Conservation (phyloP, 2,797 vertebrate genomes). For the Mormyrops boulengeri region DNA sequence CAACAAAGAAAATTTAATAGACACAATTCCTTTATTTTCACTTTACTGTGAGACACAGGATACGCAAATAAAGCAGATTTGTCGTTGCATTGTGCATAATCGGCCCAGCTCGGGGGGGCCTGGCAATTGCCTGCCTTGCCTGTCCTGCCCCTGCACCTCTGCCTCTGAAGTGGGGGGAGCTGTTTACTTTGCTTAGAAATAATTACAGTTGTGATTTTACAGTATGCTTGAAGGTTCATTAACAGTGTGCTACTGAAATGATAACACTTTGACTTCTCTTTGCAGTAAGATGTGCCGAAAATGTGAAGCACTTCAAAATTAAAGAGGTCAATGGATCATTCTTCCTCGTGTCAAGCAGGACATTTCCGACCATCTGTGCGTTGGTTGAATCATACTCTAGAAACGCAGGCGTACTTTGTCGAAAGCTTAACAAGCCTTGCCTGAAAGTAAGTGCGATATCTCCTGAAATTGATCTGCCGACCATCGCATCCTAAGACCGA, state of each 20-base stretch:
- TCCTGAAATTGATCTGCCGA: not conserved
- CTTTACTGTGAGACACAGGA: too few species aligned
- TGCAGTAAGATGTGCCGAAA: constrained; percentile 35
- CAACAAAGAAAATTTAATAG: not conserved
- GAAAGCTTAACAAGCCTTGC: constrained; percentile 36
- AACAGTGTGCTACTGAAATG: not conserved
- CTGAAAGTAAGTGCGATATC: constrained; percentile 35
- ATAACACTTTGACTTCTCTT: not conserved
- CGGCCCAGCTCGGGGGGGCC: not conserved
- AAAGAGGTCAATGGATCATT: constrained; percentile 22
- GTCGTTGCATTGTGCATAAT: not conserved
- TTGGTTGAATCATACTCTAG: constrained; percentile 37
- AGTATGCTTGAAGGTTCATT: not conserved
- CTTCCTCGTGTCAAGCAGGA: constrained; percentile 34
- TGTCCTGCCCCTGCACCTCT: not conserved
- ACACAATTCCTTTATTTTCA: not conserved
- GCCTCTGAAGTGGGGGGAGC: not conserved
- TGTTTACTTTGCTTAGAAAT: not conserved
- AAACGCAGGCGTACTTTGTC: constrained; percentile 34
- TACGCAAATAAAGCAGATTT: not conserved
- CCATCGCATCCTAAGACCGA: not conserved
- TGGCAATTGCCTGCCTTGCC: not conserved
- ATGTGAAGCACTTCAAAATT: constrained; percentile 43
- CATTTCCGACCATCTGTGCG: constrained; percentile 30
- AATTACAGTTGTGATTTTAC: not conserved